These are phyloP conservation scores for Gymnocheta viridis DNA, from an alignment of 2,888 invertebrate genomes.

Conservation along the genomic window DNA sequence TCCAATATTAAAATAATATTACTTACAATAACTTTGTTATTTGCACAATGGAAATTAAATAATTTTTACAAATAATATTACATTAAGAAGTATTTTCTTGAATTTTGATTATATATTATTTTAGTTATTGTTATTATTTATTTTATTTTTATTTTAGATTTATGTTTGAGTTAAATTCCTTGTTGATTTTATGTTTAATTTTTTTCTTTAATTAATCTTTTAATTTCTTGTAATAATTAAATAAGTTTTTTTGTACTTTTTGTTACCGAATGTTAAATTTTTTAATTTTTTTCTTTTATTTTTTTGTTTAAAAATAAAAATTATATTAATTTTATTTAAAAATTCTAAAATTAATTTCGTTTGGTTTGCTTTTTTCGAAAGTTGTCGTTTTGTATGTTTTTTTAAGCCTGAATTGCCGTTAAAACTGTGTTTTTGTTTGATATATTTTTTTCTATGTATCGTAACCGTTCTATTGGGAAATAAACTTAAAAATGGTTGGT, in stretches of 20 bases:
- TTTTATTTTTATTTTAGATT: slow-evolving; percentile 36
- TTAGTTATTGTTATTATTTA: slow-evolving; percentile 2
- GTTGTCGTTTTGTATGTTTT: slow-evolving; percentile 54
- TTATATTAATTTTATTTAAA: slow-evolving; percentile 56
- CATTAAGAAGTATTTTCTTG: not conserved
- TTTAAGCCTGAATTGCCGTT: slow-evolving; percentile 63
- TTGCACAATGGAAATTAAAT: not conserved
- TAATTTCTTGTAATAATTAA: slow-evolving; percentile 42
- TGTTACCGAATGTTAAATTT: slow-evolving; percentile 68
- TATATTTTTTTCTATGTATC: slow-evolving; percentile 38
- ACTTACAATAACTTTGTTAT: not conserved
- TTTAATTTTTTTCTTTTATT: slow-evolving; percentile 16
- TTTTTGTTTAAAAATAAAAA: slow-evolving; percentile 47
- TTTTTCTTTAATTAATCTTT: slow-evolving; percentile 17
- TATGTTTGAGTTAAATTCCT: slow-evolving; percentile 45
- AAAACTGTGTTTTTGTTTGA: slow-evolving; percentile 51
- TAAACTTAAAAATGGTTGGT: slow-evolving; percentile 79
- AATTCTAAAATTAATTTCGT: slow-evolving; percentile 59
- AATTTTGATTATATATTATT: slow-evolving; percentile 3
- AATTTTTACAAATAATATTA: not conserved
- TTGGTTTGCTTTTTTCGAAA: slow-evolving; percentile 59
- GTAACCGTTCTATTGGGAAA: slow-evolving; percentile 78
- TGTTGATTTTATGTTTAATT: slow-evolving; percentile 32
- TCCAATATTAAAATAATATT: not conserved
- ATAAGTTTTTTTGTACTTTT: slow-evolving; percentile 70